Evolutionary conservation across 2,797 vertebrate species (phyloP), one percentile per base, ranked within the genome.

Genomic region (Podargus strigoides): DNA sequence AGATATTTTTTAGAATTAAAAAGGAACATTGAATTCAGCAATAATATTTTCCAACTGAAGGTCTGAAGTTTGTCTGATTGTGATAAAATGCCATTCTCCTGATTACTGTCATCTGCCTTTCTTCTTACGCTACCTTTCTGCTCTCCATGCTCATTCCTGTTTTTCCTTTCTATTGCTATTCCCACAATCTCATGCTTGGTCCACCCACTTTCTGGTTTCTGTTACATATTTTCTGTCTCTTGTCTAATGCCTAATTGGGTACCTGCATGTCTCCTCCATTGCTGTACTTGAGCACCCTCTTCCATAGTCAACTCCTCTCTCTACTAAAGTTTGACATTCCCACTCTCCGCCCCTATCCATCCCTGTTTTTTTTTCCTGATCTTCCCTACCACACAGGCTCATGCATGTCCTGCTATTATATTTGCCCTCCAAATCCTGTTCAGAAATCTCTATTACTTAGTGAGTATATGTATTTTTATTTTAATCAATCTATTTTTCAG

Each of bases 331-430:
- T 56, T 72, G 19, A 3, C 6, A 22, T 77, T 68, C 19, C 7
- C 4, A 2, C 5, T 52, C n/a, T 85, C 19, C 37, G 4, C 4
- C 32, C 28, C 19, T 74, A 8, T 36, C 5, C 3, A 3, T 55
- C 12, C 72, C 9, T 34, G 2, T 1, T 70, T 66, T 67, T 81
- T 72, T 64, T 32, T 22, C n/a, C 32, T 72, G 17, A 16, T 90
- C 26, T 81, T 67, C 13, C 12, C 5, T 44, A 16, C 9, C 8
- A 50, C 22, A 46, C 0, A 0, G 47, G 3, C 7, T 22, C 10
- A n/a, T 6, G 17, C 2, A 36, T 46, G 15, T 74, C 14, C 12
- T 60, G 16, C 30, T 50, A 8, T 62, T 68, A 58, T 7, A 55
- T 24, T 19, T 50, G n/a, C 8, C 5, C 3, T 87, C 22, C 58